Base-by-base conservation (phyloP, 2,113 vertebrate genomes). In the Paramormyrops kingsleyae region DNA sequence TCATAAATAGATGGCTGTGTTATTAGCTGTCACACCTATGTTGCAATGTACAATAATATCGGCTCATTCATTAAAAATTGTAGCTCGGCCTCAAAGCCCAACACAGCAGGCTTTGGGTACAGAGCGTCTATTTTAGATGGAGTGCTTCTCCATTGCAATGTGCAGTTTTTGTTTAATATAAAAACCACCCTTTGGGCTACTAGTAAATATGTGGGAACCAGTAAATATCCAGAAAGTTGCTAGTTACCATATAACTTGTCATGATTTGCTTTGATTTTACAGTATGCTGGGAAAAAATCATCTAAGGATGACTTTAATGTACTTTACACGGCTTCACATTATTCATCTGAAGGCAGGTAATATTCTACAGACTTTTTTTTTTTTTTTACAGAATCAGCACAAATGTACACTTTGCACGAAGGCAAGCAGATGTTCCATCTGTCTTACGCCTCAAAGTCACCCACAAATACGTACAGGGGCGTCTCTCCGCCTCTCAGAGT, bases 331-430 rank as follows among this genome's bases (percentile, higher is more conserved):
- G 89, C 39, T 90, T 77, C 88, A 80, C 90, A 91, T 92, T 90
- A 92, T 91, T 93, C 88, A 90, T 92, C 91, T 91, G 85, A 62
- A 90, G 86, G 90, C 70, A 90, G 91, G 92, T 90, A 90, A 90
- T 90, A 85, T 89, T 52, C 80, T 80, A 89, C 85, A 87, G 89
- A 89, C 90, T 87, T 90, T 15, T n/a, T 42, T 46, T 21, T 46
- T 92, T 91, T 91, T 88, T 92, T 92, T 91, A 91, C 92, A 62
- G 88, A 90, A 90, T 94, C 92, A 93, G 92, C 92, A 93, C 83
- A 92, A 92, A 93, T 84, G 62, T 47, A 89, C 62, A 70, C 74
- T 87, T 91, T 86, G 88, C 88, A 87, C 89, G 89, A 92, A 89
- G 89, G 91, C 87, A 74, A 90, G 89, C 90, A 90, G 87, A 90